A percentile compares a stretch with the other conserved stretches of the same genome.
phyloP scores from a whole-genome alignment of 2,113 vertebrate genomes.

The Apteryx owenii region DNA sequence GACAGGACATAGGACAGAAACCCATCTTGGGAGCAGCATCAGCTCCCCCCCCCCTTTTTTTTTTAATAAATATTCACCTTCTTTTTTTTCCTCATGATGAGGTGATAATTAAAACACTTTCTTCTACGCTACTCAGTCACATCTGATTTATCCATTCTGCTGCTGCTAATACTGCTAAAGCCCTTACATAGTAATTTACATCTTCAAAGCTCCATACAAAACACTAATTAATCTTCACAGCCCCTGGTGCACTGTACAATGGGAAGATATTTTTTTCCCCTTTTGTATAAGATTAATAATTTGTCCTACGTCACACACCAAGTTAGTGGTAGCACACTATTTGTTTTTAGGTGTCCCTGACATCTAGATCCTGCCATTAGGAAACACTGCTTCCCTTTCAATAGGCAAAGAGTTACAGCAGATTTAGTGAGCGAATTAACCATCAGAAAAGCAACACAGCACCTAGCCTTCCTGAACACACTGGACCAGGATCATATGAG shows the following conservation, averaged over 20 bases:
- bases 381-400: background rate
- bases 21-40: background rate
- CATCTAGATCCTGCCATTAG: background rate
- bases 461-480: background rate
- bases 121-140: background rate
- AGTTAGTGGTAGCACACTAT: background rate
- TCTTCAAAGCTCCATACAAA: constrained; percentile 56
- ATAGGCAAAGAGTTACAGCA: background rate
- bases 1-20: background rate
- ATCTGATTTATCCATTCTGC: constrained; percentile 30
- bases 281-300: constrained; percentile 18
- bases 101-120: background rate
- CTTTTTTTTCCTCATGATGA: background rate
- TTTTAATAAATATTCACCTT: background rate
- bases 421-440: background rate
- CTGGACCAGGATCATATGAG: background rate
- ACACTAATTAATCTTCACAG: constrained; percentile 56
- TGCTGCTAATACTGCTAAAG: constrained; percentile 24
- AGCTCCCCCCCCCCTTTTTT: background rate
- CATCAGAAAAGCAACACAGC: background rate
- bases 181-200: constrained; percentile 31
- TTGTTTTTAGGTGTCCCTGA: background rate
- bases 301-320: background rate
- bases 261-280: constrained; percentile 43
- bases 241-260: background rate